Conservation (phyloP, 2,888 invertebrate genomes). For the Phasia obesa region DNA sequence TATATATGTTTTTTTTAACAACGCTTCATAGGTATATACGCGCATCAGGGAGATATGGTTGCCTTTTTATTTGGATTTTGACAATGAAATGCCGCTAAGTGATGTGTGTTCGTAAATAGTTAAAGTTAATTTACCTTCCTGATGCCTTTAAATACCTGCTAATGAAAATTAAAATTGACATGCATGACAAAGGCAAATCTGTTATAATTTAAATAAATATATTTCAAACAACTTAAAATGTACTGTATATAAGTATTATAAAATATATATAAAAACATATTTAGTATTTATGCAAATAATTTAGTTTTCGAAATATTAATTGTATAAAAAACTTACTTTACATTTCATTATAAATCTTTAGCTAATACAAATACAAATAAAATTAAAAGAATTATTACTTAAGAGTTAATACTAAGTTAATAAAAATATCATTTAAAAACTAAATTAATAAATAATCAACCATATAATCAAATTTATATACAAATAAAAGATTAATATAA, state of each 20-base stretch:
- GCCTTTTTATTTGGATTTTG: no score
- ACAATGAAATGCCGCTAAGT: no score
- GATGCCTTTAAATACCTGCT: no score
- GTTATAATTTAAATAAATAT: slow-evolving; percentile 10
- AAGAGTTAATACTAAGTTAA: slow-evolving; percentile 23
- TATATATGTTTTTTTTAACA: no score
- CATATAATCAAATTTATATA: slow-evolving; percentile 71
- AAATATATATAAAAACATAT: background rate
- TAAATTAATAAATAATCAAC: slow-evolving; percentile 21
- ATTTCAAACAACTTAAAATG: background rate
- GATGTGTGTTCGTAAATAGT: no score
- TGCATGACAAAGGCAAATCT: slow-evolving; percentile 35
- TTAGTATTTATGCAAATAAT: background rate
- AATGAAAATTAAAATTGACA: slow-evolving; percentile 12
- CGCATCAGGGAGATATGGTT: no score
- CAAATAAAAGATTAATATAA: slow-evolving; percentile 50
- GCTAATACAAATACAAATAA: background rate
- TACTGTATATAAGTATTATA: slow-evolving; percentile 19
- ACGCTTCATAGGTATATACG: no score
- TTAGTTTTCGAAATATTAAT: background rate
- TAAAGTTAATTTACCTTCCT: no score
- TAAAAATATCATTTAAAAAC: slow-evolving; percentile 28
- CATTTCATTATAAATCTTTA: background rate
- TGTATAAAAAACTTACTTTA: slow-evolving; percentile 7
- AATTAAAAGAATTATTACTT: background rate